These are phyloP conservation scores for Microtus pennsylvanicus DNA, from an alignment of 2,113 vertebrate genomes.

Conservation along the genomic window DNA sequence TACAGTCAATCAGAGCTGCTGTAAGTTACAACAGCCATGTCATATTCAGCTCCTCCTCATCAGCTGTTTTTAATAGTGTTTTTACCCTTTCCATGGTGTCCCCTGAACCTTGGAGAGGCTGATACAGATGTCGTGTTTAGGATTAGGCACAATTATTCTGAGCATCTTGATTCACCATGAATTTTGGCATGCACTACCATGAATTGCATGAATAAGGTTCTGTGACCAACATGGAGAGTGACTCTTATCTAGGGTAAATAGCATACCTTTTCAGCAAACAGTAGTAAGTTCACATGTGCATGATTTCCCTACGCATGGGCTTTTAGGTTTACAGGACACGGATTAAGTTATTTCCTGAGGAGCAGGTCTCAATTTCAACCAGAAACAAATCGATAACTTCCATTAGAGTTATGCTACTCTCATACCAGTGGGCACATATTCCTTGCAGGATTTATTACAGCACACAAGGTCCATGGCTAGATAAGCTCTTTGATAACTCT, in stretches of 20 bases:
- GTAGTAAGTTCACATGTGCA: background rate
- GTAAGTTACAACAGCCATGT: background rate
- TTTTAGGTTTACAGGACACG: background rate
- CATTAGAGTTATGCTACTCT: background rate
- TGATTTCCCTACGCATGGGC: background rate
- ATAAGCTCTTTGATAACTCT: background rate
- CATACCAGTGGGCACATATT: background rate
- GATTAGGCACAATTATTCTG: background rate
- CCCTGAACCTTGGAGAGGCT: background rate
- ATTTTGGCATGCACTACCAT: background rate
- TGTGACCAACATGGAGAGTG: background rate
- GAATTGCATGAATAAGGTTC: background rate
- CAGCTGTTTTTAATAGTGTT: too few species aligned
- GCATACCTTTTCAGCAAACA: background rate
- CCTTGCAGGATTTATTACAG: background rate
- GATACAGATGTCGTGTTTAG: too few species aligned
- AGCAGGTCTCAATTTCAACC: background rate
- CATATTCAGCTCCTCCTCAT: background rate
- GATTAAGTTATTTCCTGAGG: background rate
- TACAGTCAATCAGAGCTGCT: background rate
- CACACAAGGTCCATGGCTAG: background rate
- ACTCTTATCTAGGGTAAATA: background rate
- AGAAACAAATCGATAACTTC: background rate
- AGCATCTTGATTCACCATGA: background rate
- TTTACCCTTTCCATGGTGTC: background rate